These are phyloP conservation scores for Macropis europaea DNA, from an alignment of 2,888 invertebrate species.

Conservation along the genomic window DNA sequence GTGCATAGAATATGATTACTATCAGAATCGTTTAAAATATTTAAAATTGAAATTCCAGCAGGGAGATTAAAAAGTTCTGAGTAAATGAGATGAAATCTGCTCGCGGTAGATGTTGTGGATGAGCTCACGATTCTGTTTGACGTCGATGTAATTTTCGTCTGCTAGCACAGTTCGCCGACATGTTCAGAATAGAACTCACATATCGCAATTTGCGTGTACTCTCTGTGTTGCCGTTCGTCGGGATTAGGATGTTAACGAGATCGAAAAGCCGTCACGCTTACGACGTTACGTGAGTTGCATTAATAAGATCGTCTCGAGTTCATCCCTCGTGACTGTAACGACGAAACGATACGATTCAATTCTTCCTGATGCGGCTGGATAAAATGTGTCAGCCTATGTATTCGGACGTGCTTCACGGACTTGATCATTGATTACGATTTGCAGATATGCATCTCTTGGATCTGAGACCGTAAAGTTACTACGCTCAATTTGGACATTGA, in stretches of 20 bases:
- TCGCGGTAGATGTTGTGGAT: background rate
- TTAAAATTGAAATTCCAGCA: too few relatives aligned
- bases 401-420: conserved; percentile 26
- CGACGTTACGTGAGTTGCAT: conserved; percentile 59
- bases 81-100: too few relatives aligned
- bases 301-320: conserved; percentile 49
- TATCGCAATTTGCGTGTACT: conserved; percentile 28
- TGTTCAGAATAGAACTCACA: conserved; percentile 25
- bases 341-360: conserved; percentile 45
- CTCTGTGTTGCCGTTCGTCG: conserved; percentile 20
- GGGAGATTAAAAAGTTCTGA: too few relatives aligned
- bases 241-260: conserved; percentile 61
- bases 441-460: conserved; percentile 1
- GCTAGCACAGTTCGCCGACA: background rate
- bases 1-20: too few relatives aligned
- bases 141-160: background rate
- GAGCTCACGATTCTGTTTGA: background rate
- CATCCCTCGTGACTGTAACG: conserved; percentile 44
- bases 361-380: conserved; percentile 15
- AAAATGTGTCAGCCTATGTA: conserved; percentile 9
- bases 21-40: too few relatives aligned
- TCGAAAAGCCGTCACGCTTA: conserved; percentile 57
- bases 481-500: background rate
- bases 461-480: background rate
- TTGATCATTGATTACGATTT: conserved; percentile 41